phyloP scores from a whole-genome alignment of 2,888 invertebrate species.

The Polyommatus iphigenia region DNA sequence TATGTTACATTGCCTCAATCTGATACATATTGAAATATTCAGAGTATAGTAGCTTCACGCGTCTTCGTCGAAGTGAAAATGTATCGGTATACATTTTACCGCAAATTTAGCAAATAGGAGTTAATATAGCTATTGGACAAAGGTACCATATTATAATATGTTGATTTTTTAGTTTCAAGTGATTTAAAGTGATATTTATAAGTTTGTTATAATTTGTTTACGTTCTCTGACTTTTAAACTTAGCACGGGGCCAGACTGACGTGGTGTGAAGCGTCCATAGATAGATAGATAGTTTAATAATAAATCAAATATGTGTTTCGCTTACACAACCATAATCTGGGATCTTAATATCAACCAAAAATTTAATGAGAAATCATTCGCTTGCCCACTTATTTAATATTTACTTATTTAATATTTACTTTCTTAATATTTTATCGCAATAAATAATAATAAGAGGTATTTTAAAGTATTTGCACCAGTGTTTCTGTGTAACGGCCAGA shows the following conservation, averaged over 20 bases:
- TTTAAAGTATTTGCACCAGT: conserved; percentile 26
- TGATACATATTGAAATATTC: conserved; percentile 14
- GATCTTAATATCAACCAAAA: too few relatives aligned
- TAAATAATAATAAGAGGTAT: not conserved
- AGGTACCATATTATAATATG: too few relatives aligned
- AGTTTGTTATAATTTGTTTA: not conserved
- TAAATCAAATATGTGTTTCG: not conserved
- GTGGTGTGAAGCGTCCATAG: too few relatives aligned
- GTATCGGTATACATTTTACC: not conserved
- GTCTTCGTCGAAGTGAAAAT: not conserved
- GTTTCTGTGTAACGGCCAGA: conserved; percentile 30
- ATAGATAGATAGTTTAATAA: too few relatives aligned
- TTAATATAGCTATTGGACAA: not conserved
- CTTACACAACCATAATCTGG: not conserved
- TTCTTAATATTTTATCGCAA: not conserved
- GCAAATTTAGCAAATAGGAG: too few relatives aligned
- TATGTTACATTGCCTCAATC: conserved; percentile 24
- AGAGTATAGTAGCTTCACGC: not conserved
- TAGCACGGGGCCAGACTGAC: too few relatives aligned
- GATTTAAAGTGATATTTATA: not conserved
- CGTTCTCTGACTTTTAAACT: not conserved
- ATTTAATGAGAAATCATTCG: not conserved
- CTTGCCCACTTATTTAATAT: not conserved
- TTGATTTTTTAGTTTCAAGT: too few relatives aligned
- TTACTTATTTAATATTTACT: not conserved